phyloP scores from a whole-genome alignment of 1,140 invertebrate species.

The Paramacrobiotus metropolitanus region DNA sequence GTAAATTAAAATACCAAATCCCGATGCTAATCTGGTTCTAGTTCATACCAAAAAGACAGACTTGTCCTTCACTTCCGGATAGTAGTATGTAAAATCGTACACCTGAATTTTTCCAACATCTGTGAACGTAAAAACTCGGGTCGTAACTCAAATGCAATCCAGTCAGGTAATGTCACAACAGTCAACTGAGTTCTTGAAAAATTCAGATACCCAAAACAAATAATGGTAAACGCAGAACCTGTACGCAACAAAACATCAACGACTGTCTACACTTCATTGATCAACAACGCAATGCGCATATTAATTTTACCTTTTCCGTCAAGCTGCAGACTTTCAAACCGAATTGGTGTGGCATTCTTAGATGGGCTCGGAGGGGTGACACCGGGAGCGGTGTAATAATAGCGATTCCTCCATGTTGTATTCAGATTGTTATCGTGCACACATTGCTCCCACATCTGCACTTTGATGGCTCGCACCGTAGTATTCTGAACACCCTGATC shows the following conservation, averaged over 20 bases:
- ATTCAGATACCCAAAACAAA: too few relatives aligned
- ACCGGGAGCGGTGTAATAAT: background rate
- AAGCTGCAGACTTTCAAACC: background rate
- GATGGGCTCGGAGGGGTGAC: background rate
- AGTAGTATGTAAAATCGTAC: background rate
- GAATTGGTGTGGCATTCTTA: background rate
- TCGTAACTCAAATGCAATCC: too few relatives aligned
- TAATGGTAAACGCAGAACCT: too few relatives aligned
- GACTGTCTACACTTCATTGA: background rate
- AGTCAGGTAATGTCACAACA: too few relatives aligned
- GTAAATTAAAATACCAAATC: background rate
- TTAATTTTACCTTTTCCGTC: background rate
- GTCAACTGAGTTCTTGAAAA: too few relatives aligned
- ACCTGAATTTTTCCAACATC: background rate
- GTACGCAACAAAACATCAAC: background rate
- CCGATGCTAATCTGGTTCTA: background rate
- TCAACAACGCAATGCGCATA: background rate
- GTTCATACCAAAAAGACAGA: conserved; percentile 1
- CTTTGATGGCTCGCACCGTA: background rate
- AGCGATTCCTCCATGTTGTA: background rate
- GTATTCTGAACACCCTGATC: background rate
- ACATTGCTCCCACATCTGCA: background rate
- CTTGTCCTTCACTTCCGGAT: background rate
- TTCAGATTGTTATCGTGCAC: background rate
- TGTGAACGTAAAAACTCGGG: background rate